Percentiles rank a stretch among this genome's conserved stretches.
Conservation (phyloP, 2,797 vertebrate genomes). For the Myotis myotis region DNA sequence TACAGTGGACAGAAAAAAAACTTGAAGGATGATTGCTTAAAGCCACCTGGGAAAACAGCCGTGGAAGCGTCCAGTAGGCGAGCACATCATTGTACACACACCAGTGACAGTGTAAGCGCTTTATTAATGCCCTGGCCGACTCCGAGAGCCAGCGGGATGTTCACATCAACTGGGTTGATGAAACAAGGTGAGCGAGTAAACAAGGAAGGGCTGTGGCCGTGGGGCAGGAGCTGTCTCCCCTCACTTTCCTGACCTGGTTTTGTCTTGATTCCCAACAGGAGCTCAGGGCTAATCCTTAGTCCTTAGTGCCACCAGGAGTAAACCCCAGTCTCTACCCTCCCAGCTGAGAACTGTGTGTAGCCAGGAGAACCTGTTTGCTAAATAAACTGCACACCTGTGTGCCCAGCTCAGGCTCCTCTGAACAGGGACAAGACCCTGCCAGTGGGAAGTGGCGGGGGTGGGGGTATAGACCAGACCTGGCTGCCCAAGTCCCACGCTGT, state of each 20-base stretch:
- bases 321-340: not conserved
- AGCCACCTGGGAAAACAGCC: not conserved
- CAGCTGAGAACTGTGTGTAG: not conserved
- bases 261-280: not conserved
- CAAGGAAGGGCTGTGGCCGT: not conserved
- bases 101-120: not conserved
- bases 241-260: not conserved
- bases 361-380: not conserved
- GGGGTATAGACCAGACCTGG: not conserved
- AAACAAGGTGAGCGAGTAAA: not conserved
- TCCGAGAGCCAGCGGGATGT: not conserved
- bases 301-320: not conserved
- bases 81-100: not conserved
- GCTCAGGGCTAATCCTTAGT: not conserved
- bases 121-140: not conserved
- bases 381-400: not conserved
- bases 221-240: not conserved
- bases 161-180: not conserved
- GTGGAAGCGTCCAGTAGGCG: not conserved
- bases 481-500: not conserved
- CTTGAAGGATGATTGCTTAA: not conserved
- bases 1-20: not conserved
- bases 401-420: not conserved
- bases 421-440: not conserved
- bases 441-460: rapidly evolving